Base-by-base conservation (phyloP, 2,113 vertebrate species). In the Sphaerodactylus townsendi region DNA sequence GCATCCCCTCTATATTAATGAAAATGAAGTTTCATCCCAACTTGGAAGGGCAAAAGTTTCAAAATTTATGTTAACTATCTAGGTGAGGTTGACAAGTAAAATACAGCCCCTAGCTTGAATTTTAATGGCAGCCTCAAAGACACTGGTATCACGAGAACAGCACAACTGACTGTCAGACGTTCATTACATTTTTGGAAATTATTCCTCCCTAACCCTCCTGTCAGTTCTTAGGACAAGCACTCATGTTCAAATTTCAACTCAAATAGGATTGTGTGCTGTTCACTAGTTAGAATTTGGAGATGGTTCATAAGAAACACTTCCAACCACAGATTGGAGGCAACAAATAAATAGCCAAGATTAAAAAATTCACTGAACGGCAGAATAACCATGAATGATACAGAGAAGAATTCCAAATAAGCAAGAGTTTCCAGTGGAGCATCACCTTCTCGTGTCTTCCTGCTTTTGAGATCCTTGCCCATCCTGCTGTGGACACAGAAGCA, bases 41-140 rank as follows among this genome's bases (percentile, higher is more conserved):
- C 3, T 81, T 6, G 30, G 28, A 25, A 82, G 59, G 28, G 53
- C 3, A 71, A 71, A 59, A 81, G 33, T 71, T 69, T 62, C 56
- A 62, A n/a, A 64, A 33, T 79, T 44, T 73, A n/a, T 48, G 71
- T 48, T 59, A 56, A 41, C 46, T 53, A 35, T 69, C 79, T 81
- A 10, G 48, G 23, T 70, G 21, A 53, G 70, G 66, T 74, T 83
- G 59, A 66, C 62, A 64, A 74, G 41, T 75, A 83, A 74, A 83
- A 75, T 72, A 65, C 21, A 82, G 44, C 21, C 62, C 44, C 33
- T 41, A n/a, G 62, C 59, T 75, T 82, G 70, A 82, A 73, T 82
- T 75, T 73, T 75, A 83, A 75, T 14, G 21, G 39, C 2, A 14
- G 62, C 64, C 35, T 23, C 62, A 76, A 83, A 39, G 19, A 4